phyloP scores from a whole-genome alignment of 1,140 invertebrate genomes.

The Ylistrum balloti region DNA sequence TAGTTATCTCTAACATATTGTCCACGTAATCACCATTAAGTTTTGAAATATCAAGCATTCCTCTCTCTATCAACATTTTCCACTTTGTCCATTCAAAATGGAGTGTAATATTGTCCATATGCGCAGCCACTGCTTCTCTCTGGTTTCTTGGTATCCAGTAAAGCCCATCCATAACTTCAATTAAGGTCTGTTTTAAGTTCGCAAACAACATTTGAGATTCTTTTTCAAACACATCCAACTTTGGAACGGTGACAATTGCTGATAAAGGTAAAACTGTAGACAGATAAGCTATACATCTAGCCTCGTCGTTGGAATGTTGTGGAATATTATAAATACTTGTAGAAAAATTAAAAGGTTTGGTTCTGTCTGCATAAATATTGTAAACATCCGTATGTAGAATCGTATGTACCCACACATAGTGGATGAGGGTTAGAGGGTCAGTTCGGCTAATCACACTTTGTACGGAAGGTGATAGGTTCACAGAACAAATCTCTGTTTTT shows the following conservation, averaged over 20 bases:
- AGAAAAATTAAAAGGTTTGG: slow-evolving; percentile 47
- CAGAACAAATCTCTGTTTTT: slow-evolving; percentile 52
- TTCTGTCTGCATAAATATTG: slow-evolving; percentile 42
- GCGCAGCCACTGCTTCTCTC: slow-evolving; percentile 47
- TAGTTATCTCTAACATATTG: background rate
- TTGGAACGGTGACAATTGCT: slow-evolving; percentile 48
- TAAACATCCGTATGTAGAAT: slow-evolving; percentile 55
- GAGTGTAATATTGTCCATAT: slow-evolving; percentile 45
- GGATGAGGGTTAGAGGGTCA: slow-evolving; percentile 44
- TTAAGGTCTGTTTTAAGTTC: slow-evolving; percentile 52
- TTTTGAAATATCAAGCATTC: background rate
- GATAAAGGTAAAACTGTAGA: slow-evolving; percentile 51
- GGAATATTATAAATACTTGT: slow-evolving; percentile 53
- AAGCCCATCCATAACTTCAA: slow-evolving; percentile 49
- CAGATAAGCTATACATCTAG: slow-evolving; percentile 47
- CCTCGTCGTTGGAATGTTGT: slow-evolving; percentile 25
- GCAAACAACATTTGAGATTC: background rate
- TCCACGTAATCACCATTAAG: background rate
- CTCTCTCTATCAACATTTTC: background rate
- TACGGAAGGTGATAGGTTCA: slow-evolving; percentile 50
- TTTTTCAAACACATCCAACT: slow-evolving; percentile 36
- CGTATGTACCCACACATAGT: slow-evolving; percentile 56
- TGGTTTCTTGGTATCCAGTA: slow-evolving; percentile 62
- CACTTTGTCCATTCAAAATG: slow-evolving; percentile 49
- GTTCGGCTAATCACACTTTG: slow-evolving; percentile 50